Evolutionary conservation across 1,140 invertebrate genomes (phyloP), one percentile per base, ranked within the genome.

Genomic region (Diploscapter pachys): DNA sequence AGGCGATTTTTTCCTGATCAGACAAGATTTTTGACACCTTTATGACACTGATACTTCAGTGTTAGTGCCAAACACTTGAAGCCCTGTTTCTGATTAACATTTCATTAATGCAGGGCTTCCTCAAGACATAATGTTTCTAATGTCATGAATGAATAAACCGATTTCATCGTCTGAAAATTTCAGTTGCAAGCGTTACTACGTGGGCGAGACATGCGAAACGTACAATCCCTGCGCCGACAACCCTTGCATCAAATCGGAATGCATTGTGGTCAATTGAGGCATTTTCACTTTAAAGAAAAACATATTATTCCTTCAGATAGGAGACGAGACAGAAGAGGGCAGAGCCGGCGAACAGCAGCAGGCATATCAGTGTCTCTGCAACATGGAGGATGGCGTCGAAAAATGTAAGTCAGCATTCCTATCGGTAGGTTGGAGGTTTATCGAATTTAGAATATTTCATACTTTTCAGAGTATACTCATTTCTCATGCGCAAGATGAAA

Each of bases 231-330:
- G 66, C 56, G 66, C 66, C 6, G 66, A 52, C 51, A 68, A 53
- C 51, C 66, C 66, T 6, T 68, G 66, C 51, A n/a, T 11, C 52
- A 68, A 68, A n/a, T 52, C 66, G 6, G 66, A 68, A 68, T 68
- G 66, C 50, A 68, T 68, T 54, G 52, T 55, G 5, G 51, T 68
- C 6, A 2, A 52, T 8, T 68, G 52, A 2, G 31, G 31, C 31
- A 31, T 31, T 31, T 31, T 31, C 31, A 31, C 31, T 31, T 31
- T 31, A 31, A 31, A 31, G 31, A 31, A 31, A 31, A 31, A 31
- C 31, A 31, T 31, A 31, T 31, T 31, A 31, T 31, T 31, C 31
- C 31, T 31, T 31, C 31, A 31, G 31, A 31, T 31, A 31, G 31
- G 31, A 31, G 31, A 31, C 31, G 66, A 68, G 6, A 68, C 66